These are phyloP conservation scores for Mystacides longicornis DNA, from an alignment of 2,888 invertebrate species.

Conservation along the genomic window DNA sequence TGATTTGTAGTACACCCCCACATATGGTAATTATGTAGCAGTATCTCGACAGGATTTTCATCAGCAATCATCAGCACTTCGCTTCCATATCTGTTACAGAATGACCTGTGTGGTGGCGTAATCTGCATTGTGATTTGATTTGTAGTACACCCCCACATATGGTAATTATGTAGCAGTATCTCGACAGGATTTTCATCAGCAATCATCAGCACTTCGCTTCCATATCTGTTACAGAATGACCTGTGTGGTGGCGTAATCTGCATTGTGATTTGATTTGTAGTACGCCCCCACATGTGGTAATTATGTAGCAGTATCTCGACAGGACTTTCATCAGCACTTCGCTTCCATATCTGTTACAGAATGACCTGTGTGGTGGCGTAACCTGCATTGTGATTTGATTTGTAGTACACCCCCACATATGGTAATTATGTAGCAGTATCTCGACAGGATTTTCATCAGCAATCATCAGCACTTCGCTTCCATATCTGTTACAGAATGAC, in stretches of 20 bases:
- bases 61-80: too few species aligned
- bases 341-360: not conserved
- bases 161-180: not conserved
- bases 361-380: not conserved
- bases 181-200: not conserved
- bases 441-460: not conserved
- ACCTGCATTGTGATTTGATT: not conserved
- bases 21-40: not conserved
- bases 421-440: not conserved
- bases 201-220: too few species aligned
- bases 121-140: not conserved
- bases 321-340: too few species aligned
- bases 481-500: too few species aligned
- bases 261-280: not conserved
- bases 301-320: not conserved
- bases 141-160: not conserved
- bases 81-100: not conserved
- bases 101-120: not conserved
- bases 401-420: not conserved
- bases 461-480: too few species aligned
- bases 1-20: not conserved
- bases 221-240: too few species aligned
- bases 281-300: not conserved
- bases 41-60: not conserved
- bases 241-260: not conserved